Base-by-base conservation (phyloP, 1,140 invertebrate species). In the Orius insidiosus region DNA sequence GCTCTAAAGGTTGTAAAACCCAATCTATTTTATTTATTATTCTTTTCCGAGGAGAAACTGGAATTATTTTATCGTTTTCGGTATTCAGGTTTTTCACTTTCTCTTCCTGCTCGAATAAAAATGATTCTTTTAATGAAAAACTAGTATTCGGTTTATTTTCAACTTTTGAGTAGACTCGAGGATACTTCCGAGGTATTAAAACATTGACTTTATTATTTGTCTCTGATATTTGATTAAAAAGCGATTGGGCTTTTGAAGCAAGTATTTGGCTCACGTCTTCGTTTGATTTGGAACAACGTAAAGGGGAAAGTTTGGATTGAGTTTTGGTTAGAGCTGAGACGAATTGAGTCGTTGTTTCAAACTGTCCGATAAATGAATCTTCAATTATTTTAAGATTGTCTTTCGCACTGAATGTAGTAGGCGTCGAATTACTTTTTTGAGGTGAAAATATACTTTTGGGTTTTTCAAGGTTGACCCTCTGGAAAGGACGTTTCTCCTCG, bases 361-460 rank as follows among this genome's bases (percentile, higher is more conserved):
- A 50, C 13, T 50, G 49, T 15, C 49, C 49, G 18, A 50, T 31
- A 5, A 46, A n/a, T 7, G 49, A 42, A 16, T 50, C 49, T n/a
- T 50, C 35, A 19, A 24, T 24, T 3, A 41, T 46, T 35, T 46
- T 46, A 13, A 37, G 7, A 18, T 11, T 15, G 2, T 2, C 2
- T 24, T 30, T n/a, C n/a, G n/a, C n/a, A n/a, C n/a, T 37, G 19
- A 19, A 30, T 9, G n/a, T n/a, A n/a, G n/a, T n/a, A n/a, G n/a
- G n/a, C n/a, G n/a, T n/a, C n/a, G 37, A 13, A 3, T 32, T 13
- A n/a, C 41, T n/a, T 16, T 32, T 32, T n/a, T 5, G 14, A 13
- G 16, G 16, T n/a, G 24, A 32, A 18, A 39, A 31, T 3, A 32
- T 33, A 2, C n/a, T 24, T 15, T 30, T 31, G n/a, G 14, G 44